Base-by-base conservation (phyloP, 2,888 invertebrate genomes). In the Hydraecia micacea region DNA sequence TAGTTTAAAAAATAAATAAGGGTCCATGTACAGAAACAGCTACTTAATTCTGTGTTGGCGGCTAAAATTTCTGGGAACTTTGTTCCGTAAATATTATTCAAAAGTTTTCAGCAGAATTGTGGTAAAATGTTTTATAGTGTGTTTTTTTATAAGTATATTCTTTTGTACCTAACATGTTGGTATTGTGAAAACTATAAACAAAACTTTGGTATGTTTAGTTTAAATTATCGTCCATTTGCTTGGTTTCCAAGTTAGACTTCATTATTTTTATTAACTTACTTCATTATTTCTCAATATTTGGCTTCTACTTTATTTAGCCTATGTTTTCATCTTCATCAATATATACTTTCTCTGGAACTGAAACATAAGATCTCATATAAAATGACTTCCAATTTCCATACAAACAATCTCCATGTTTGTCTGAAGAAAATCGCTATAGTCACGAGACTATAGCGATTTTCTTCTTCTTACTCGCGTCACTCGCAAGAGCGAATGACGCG, bases 401-500 rank as follows among this genome's bases (percentile, higher is more conserved):
- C 46, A 77, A 65, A 75, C 32, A 77, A 63, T 65, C 32, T 73
- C 39, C 18, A 71, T 66, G 65, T 84, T 78, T 73, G 70, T 80
- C 76, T 77, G 46, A 74, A 82, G 67, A 80, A 76, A 77, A 77
- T 81, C 71, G 52, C 70, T 63, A 67, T 67, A 72, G 77, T 66
- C 46, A 36, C 5, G 36, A 36, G 36, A 36, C 36, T 36, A 36
- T 36, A 36, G 36, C 36, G 36, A 36, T 36, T 36, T 36, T 36
- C 36, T 36, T 36, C 36, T 36, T 36, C 36, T n/a, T n/a, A n/a
- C 36, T 36, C 6, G 6, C 32, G 32, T 32, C 32, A 32, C 3
- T 32, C 75, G 62, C 15, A 62, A n/a, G n/a, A n/a, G 68, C 67
- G 49, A 89, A 89, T 93, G 91, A 92, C 90, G 88, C 87, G 89